These are phyloP conservation scores for Xiphophorus couchianus DNA, from an alignment of 2,113 vertebrate genomes.

Conservation along the genomic window DNA sequence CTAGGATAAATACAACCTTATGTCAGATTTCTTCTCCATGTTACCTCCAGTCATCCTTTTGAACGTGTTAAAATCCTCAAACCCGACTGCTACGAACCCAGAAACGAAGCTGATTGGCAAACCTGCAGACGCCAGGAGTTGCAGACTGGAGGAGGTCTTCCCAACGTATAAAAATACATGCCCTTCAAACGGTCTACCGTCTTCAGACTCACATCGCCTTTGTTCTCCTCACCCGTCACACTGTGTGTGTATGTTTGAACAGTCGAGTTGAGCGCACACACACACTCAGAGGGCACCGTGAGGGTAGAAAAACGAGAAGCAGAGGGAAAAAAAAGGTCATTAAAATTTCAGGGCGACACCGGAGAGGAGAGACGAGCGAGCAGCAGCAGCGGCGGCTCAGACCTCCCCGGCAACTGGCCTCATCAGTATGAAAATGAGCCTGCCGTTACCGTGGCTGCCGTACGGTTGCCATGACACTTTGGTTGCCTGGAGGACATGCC, in stretches of 20 bases:
- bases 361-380: constrained; percentile 54
- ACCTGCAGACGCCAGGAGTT: constrained; percentile 44
- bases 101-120: constrained; percentile 5
- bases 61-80: background rate
- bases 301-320: constrained; percentile 48
- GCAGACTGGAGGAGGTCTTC: constrained; percentile 43
- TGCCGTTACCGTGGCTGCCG: constrained; percentile 60
- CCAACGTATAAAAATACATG: constrained; percentile 58
- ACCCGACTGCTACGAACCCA: background rate
- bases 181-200: constrained; percentile 5
- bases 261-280: constrained; percentile 27
- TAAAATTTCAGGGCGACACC: constrained; percentile 71
- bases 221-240: constrained; percentile 32
- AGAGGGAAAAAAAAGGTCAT: constrained; percentile 60
- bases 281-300: background rate
- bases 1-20: background rate
- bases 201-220: constrained; percentile 17
- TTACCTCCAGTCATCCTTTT: background rate
- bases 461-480: constrained; percentile 68
- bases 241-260: constrained; percentile 11
- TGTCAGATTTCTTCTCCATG: background rate
- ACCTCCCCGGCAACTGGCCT: constrained; percentile 53
- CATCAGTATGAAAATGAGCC: constrained; percentile 76
- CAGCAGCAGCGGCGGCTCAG: constrained; percentile 16
- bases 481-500: constrained; percentile 42